Evolutionary conservation across 37 sponge, comb jelly and placozoan species (phyloP).

Genomic region (Petrosia ficiformis): DNA sequence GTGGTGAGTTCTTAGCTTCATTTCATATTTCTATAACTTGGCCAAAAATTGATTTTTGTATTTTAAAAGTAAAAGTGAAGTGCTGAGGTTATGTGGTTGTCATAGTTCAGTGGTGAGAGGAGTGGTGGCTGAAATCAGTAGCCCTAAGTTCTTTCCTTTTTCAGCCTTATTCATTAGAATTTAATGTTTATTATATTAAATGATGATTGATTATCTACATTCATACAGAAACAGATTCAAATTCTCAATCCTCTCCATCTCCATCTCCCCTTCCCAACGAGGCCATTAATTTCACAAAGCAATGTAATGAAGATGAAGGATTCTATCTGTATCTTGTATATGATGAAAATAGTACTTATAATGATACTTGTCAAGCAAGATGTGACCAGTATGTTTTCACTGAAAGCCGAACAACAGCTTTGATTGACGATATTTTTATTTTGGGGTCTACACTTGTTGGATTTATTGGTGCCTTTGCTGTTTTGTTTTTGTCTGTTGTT

Average conservation of each 20-base stretch:
- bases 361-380: background rate
- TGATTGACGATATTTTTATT: background rate
- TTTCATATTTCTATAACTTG: too few species aligned
- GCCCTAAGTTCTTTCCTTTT: too few species aligned
- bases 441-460: constrained; percentile 1
- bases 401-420: background rate
- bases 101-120: too few species aligned
- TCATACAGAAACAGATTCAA: too few species aligned
- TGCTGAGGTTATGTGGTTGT: too few species aligned
- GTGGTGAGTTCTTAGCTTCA: constrained; percentile 2
- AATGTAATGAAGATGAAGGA: background rate
- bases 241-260: constrained; percentile 3
- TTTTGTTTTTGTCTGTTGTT: constrained; percentile 21
- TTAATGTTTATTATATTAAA: too few species aligned
- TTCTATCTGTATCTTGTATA: background rate
- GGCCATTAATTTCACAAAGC: background rate
- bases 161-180: too few species aligned
- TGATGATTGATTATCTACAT: too few species aligned
- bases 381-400: background rate
- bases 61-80: too few species aligned
- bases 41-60: too few species aligned
- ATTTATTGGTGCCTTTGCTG: constrained; percentile 7
- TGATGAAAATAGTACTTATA: background rate
- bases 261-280: background rate
- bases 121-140: too few species aligned